Conservation (phyloP, 2,113 vertebrate genomes). For the Cranoglanis bouderius region DNA sequence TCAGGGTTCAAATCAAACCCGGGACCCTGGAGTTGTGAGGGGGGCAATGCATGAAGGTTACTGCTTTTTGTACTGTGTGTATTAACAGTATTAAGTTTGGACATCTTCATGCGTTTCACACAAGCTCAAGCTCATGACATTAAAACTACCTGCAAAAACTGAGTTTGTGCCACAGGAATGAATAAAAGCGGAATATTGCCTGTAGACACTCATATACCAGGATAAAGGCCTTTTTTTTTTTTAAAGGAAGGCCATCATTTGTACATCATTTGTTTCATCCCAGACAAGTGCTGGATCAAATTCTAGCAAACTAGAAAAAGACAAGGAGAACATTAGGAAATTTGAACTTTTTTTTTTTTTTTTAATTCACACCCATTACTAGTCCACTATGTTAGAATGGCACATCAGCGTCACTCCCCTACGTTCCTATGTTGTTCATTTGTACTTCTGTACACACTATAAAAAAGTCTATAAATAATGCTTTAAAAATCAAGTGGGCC, state of each 20-base stretch:
- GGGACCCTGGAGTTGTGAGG: not conserved
- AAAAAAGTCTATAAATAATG: conserved; percentile 68
- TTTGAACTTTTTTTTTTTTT: conserved; percentile 47
- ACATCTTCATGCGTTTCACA: not conserved
- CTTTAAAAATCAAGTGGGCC: conserved; percentile 62
- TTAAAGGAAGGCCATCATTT: not conserved
- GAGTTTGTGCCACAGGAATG: not conserved
- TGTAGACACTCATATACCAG: not conserved
- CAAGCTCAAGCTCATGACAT: not conserved
- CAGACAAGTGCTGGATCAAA: not conserved
- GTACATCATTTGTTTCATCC: not conserved
- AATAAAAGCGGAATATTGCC: not conserved
- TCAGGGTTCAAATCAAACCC: not conserved
- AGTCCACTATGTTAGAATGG: conserved; percentile 78
- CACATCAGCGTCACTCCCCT: conserved; percentile 70
- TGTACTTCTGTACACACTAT: conserved; percentile 72
- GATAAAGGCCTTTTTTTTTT: not conserved
- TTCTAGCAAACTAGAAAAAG: not conserved
- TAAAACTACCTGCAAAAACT: not conserved
- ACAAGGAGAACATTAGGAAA: not conserved
- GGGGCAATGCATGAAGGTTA: not conserved
- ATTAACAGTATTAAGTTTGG: not conserved
- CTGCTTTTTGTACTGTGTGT: not conserved
- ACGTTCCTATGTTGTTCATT: conserved; percentile 70
- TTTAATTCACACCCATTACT: conserved; percentile 77